phyloP scores from a whole-genome alignment of 2,113 vertebrate species.

The Tylochromis polylepis region DNA sequence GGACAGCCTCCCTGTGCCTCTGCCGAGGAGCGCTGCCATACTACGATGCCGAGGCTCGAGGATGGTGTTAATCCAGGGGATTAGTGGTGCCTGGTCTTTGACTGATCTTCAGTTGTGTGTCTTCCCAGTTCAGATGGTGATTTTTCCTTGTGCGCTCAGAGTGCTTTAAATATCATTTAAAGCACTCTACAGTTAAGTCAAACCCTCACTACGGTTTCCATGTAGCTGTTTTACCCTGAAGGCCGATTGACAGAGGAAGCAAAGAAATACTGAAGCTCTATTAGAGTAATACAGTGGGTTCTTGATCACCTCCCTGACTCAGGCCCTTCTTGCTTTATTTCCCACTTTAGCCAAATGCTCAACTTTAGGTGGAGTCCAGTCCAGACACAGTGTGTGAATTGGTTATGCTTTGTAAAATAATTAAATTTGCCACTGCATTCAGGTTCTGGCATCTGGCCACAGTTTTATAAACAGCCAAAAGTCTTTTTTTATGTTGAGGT shows the following conservation, averaged over 20 bases:
- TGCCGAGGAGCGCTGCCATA: neutral
- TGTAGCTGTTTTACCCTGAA: neutral
- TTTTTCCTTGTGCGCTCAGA: neutral
- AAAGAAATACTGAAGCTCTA: neutral
- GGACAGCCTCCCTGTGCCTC: neutral
- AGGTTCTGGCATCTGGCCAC: neutral
- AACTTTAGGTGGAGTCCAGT: neutral
- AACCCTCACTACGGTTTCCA: neutral
- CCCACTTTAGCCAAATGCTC: neutral
- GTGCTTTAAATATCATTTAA: neutral
- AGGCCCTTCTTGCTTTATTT: neutral
- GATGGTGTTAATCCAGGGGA: neutral
- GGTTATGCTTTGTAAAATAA: neutral
- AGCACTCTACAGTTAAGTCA: neutral
- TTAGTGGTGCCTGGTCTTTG: neutral
- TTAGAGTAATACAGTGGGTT: accelerated
- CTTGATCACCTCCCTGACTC: neutral
- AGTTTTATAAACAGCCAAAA: neutral
- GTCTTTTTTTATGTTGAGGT: neutral
- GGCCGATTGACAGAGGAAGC: neutral
- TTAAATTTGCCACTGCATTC: accelerated
- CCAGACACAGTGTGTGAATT: neutral
- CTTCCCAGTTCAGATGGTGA: neutral
- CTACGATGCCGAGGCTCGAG: neutral
- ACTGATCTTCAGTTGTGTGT: neutral